Evolutionary conservation across 1,140 invertebrate genomes (phyloP), one percentile per base, ranked within the genome.

Genomic region (Mercenaria mercenaria): DNA sequence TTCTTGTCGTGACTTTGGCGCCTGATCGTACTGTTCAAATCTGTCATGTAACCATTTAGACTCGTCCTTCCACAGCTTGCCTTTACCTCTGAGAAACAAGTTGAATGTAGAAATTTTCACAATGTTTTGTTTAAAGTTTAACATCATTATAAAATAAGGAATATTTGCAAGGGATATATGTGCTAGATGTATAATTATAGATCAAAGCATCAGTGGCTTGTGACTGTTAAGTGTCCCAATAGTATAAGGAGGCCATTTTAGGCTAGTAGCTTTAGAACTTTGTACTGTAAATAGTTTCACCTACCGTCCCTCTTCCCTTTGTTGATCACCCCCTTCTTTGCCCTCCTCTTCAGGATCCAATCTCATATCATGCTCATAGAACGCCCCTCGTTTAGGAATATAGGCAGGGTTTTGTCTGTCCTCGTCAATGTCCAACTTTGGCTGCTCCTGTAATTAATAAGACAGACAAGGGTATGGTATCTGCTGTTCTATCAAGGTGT

Each of bases 361-460:
- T 47, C 95, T 91, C 56, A 91, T 91, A 96, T 99, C 99, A 95
- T 99, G 99, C 93, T 99, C 99, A 94, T 99, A 99, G 96, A 99
- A 99, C 4, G 98, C 98, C 26, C 99, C 99, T 90, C 98, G 97
- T 96, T 99, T 99, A 0, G 99, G 99, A 94, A 99, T 99, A 95
- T 99, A 99, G 92, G 99, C 99, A 8, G 99, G 99, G 96, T 99
- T 99, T 93, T 98, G 98, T 90, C 98, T 97, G 95, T 99, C 99
- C 95, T 99, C 98, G 96, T 99, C 99, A 96, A 98, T 98, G 95
- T 99, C 98, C 1, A 99, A 90, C 37, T 93, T 92, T 74, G 92
- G 93, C 76, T 96, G 95, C 82, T 95, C 94, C 95, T 95, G 64
- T 64, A 67, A 67, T 41, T 47, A 11, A 67, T 67, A 67, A n/a